A percentile compares a stretch with the other conserved stretches of the same genome.
Evolutionary conservation across 1,140 invertebrate species (phyloP).

Genomic region (Rhyzopertha dominica): DNA sequence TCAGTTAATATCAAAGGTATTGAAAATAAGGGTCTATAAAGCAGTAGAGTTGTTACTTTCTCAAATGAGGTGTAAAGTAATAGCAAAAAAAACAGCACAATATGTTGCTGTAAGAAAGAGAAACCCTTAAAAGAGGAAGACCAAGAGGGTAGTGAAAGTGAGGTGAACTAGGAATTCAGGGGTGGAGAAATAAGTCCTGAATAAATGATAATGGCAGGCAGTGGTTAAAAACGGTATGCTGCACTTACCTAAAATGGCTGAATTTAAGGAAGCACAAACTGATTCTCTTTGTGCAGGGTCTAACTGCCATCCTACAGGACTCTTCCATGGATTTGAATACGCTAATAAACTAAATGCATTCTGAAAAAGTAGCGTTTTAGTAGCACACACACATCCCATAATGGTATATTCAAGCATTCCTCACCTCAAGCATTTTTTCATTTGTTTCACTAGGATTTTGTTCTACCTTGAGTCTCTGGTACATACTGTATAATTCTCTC

Average conservation of each 20-base stretch:
- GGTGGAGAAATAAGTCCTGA: too few relatives aligned
- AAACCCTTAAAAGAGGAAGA: too few relatives aligned
- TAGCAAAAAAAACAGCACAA: too few relatives aligned
- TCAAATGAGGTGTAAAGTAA: too few relatives aligned
- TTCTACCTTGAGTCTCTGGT: constrained; percentile 74
- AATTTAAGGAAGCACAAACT: constrained; percentile 92
- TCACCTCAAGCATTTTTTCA: constrained; percentile 88
- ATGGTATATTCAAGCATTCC: constrained; percentile 2
- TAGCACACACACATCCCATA: background rate
- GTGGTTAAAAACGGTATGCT: too few relatives aligned
- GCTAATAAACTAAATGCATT: constrained; percentile 97
- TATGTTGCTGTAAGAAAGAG: too few relatives aligned
- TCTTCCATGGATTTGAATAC: constrained; percentile 96
- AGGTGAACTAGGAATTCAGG: too few relatives aligned
- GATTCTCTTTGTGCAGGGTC: constrained; percentile 88
- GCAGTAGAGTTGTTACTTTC: too few relatives aligned
- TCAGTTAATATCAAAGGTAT: too few relatives aligned
- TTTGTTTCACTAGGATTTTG: constrained; percentile 81
- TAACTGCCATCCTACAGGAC: constrained; percentile 92
- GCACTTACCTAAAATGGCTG: constrained; percentile 83
- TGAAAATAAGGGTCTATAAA: too few relatives aligned
- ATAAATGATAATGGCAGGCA: too few relatives aligned
- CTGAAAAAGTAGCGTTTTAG: constrained; percentile 50
- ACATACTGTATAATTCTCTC: constrained; percentile 86
- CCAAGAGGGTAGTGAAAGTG: too few relatives aligned